A percentile compares a stretch with the other conserved stretches of the same genome.
Conservation (phyloP, 2,113 vertebrate genomes). For the Lipotes vexillifer region DNA sequence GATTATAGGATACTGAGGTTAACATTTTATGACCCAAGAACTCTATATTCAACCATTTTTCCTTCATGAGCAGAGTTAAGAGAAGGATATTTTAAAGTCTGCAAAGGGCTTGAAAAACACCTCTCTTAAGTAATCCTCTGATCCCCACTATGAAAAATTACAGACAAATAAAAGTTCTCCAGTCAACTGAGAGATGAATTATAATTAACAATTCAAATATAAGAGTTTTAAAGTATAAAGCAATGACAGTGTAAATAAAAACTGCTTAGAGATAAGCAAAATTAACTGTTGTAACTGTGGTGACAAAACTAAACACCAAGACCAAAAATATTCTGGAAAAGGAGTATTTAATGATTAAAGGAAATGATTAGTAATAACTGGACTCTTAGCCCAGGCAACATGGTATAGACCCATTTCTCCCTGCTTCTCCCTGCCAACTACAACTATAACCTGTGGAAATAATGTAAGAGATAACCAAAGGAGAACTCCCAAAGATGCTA, state of each 20-base stretch:
- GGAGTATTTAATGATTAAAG: neutral
- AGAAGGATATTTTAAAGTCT: neutral
- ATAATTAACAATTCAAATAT: neutral
- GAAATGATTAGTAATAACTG: neutral
- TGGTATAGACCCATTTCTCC: neutral
- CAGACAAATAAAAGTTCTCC: neutral
- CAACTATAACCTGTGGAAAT: neutral
- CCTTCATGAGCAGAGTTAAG: neutral
- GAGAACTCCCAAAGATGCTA: neutral
- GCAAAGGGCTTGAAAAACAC: neutral
- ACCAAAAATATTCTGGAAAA: neutral
- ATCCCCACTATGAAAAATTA: neutral
- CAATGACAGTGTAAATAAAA: neutral
- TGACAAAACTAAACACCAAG: neutral
- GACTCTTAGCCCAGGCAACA: neutral
- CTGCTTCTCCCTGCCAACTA: neutral
- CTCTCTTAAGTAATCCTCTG: neutral
- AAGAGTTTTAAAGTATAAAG: neutral
- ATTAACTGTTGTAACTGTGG: neutral
- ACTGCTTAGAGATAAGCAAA: neutral
- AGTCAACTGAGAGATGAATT: neutral
- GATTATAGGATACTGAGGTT: neutral
- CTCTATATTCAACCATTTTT: neutral
- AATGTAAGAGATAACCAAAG: neutral
- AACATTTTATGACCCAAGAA: neutral